Evolutionary conservation across 2,888 invertebrate genomes (phyloP).

Genomic region (Tipula unca): DNA sequence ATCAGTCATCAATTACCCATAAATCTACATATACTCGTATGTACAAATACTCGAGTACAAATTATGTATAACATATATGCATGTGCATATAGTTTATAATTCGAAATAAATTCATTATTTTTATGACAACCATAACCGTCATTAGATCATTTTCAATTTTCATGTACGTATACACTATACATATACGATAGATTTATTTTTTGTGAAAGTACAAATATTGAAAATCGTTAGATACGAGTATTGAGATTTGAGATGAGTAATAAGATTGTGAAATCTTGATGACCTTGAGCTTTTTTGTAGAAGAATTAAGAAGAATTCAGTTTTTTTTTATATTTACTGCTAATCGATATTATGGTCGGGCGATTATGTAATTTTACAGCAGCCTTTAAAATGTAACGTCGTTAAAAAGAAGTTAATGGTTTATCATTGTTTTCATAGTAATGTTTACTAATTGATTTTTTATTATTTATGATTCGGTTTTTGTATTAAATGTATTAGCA

Average conservation of each 20-base stretch:
- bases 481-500: neutral
- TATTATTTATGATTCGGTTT: neutral
- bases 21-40: no score
- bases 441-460: neutral
- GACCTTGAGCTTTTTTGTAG: constrained; percentile 2
- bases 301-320: neutral
- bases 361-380: neutral
- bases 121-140: neutral
- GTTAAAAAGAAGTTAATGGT: neutral
- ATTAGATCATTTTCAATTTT: neutral
- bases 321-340: neutral
- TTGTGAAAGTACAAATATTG: neutral
- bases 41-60: no score
- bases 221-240: neutral
- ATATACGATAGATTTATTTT: neutral
- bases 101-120: neutral
- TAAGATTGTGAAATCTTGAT: neutral
- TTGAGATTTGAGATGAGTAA: no score
- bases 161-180: neutral
- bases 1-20: neutral
- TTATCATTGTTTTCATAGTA: neutral
- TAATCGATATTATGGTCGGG: neutral
- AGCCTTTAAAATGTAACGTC: neutral
- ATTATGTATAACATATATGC: no score
- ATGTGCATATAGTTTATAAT: neutral